Conservation (phyloP, 2,888 invertebrate genomes). For the Tipula helvola region DNA sequence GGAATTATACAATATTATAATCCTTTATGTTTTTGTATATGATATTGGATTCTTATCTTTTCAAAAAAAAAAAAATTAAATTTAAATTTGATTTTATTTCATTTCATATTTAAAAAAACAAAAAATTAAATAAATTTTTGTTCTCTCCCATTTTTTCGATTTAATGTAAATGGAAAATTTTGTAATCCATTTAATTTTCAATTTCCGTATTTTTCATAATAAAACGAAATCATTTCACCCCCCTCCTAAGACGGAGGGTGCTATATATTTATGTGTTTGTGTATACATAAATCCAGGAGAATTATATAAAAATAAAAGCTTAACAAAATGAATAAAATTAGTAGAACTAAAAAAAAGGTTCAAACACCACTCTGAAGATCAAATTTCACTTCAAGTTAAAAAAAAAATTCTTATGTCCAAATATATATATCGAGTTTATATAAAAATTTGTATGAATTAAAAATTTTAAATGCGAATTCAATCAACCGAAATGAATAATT, state of each 20-base stretch:
- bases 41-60: not conserved
- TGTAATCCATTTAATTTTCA: constrained; percentile 4
- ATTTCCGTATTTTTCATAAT: not conserved
- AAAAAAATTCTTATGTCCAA: not conserved
- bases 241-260: not conserved
- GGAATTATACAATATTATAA: too few relatives aligned
- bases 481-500: not conserved
- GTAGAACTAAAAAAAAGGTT: not conserved
- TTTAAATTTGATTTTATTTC: not conserved
- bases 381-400: not conserved
- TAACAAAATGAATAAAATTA: not conserved
- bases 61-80: not conserved
- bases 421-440: not conserved
- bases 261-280: not conserved
- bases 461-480: not conserved
- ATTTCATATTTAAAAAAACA: not conserved
- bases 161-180: not conserved
- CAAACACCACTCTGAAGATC: not conserved
- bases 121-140: not conserved
- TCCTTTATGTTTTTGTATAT: not conserved
- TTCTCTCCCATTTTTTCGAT: not conserved
- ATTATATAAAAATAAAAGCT: not conserved
- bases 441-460: not conserved
- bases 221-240: not conserved
- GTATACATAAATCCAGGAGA: not conserved